Percentiles rank a stretch among this genome's conserved stretches.
Conservation (phyloP, 2,113 vertebrate species). For the Aptenodytes patagonicus region DNA sequence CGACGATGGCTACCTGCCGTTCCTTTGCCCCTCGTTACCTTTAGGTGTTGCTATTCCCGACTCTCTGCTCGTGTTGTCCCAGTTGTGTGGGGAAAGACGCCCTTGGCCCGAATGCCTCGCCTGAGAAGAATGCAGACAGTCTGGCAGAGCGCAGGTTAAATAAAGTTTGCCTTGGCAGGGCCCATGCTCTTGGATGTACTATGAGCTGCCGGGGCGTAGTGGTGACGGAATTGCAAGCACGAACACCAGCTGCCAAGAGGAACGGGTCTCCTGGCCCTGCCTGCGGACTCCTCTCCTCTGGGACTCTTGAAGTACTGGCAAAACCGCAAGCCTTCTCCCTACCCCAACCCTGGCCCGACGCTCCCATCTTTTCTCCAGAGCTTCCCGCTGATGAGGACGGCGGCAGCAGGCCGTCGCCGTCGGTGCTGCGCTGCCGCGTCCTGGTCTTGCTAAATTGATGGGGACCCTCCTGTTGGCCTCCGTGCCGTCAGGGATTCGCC, state of each 20-base stretch:
- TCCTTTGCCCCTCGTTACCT: conserved; percentile 51
- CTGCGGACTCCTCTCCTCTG: background rate
- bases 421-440: rapidly evolving
- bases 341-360: rapidly evolving
- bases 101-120: conserved; percentile 51
- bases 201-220: conserved; percentile 41
- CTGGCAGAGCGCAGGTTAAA: conserved; percentile 79
- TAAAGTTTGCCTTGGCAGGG: conserved; percentile 78
- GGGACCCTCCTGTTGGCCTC: background rate
- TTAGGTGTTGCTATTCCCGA: conserved; percentile 11
- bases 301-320: background rate
- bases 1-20: background rate
- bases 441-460: rapidly evolving
- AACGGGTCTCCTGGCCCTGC: conserved; percentile 26
- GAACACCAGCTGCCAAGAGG: conserved; percentile 10
- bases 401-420: rapidly evolving
- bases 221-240: conserved; percentile 47
- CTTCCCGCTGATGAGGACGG: rapidly evolving
- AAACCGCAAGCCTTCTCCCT: background rate
- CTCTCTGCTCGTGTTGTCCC: background rate
- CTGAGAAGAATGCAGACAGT: conserved; percentile 78
- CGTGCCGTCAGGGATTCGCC: background rate
- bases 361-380: background rate
- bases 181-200: conserved; percentile 49
- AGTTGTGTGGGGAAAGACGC: background rate